A percentile compares a stretch with the other conserved stretches of the same genome.
These are phyloP conservation scores for Spialia ferax DNA, from an alignment of 2,888 invertebrate genomes.

Conservation along the genomic window DNA sequence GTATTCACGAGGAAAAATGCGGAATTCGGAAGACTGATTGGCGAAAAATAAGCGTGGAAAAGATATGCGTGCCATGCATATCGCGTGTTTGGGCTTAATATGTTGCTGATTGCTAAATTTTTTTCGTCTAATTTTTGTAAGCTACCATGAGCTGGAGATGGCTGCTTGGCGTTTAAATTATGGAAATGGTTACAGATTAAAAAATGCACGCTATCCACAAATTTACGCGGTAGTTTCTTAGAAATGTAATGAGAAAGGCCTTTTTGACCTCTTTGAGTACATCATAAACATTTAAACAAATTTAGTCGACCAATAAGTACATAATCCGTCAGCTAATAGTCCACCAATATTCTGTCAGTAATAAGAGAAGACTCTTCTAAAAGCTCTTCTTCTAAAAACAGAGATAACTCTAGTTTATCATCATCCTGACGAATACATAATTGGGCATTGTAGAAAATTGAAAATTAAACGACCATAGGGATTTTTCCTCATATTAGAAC, in stretches of 20 bases:
- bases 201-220: slow-evolving; percentile 6
- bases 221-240: neutral
- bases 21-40: slow-evolving; percentile 2
- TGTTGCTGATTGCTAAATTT: slow-evolving; percentile 14
- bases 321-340: too few relatives aligned
- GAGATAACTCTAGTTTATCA: too few relatives aligned
- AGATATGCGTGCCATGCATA: slow-evolving; percentile 14
- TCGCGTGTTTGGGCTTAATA: slow-evolving; percentile 14
- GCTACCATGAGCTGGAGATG: slow-evolving; percentile 4
- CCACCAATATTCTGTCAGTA: too few relatives aligned
- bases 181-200: neutral
- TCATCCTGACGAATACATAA: neutral
- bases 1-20: neutral
- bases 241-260: neutral
- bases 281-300: too few relatives aligned
- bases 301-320: too few relatives aligned
- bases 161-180: slow-evolving; percentile 4
- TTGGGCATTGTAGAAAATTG: neutral
- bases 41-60: slow-evolving; percentile 10
- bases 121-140: slow-evolving; percentile 8
- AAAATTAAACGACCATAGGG: neutral
- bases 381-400: too few relatives aligned
- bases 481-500: slow-evolving; percentile 3
- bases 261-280: neutral
- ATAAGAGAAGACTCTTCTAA: too few relatives aligned